Percentiles rank a stretch among this genome's conserved stretches.
Conservation (phyloP, 2,888 invertebrate species). For the Polydrusus pterygomalis region DNA sequence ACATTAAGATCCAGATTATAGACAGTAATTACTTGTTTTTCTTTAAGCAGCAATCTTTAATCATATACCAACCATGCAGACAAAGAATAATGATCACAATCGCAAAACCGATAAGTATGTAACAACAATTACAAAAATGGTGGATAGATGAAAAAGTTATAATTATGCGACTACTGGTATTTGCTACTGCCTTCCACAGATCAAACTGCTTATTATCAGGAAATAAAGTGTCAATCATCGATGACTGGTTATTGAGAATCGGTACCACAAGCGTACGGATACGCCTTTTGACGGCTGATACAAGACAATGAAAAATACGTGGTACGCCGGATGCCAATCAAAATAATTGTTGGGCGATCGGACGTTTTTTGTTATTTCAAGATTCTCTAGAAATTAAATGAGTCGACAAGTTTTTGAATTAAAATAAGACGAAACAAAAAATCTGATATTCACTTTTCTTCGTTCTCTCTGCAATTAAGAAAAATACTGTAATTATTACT, state of each 20-base stretch:
- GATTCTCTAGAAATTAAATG: constrained; percentile 37
- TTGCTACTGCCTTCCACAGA: constrained; percentile 29
- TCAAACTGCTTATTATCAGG: constrained; percentile 39
- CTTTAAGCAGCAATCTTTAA: no score
- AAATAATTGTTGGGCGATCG: constrained; percentile 38
- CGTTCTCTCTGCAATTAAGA: not conserved
- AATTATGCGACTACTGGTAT: constrained; percentile 56
- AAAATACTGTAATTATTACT: constrained; percentile 1
- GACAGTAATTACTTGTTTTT: no score
- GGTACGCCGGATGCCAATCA: constrained; percentile 40
- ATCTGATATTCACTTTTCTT: not conserved
- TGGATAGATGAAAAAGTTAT: constrained; percentile 55
- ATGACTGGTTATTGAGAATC: constrained; percentile 53
- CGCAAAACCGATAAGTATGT: constrained; percentile 6
- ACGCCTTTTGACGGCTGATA: constrained; percentile 56
- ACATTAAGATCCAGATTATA: no score
- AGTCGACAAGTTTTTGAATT: constrained; percentile 17
- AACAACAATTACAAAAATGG: constrained; percentile 23
- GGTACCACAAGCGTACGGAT: constrained; percentile 34
- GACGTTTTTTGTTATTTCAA: constrained; percentile 27
- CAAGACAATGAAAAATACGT: constrained; percentile 51
- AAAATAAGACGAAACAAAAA: constrained; percentile 4
- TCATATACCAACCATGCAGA: not conserved
- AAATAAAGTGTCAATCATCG: constrained; percentile 47
- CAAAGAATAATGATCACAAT: constrained; percentile 4